These are phyloP conservation scores for Tachystola acroxantha DNA, from an alignment of 2,888 invertebrate genomes.

Conservation along the genomic window DNA sequence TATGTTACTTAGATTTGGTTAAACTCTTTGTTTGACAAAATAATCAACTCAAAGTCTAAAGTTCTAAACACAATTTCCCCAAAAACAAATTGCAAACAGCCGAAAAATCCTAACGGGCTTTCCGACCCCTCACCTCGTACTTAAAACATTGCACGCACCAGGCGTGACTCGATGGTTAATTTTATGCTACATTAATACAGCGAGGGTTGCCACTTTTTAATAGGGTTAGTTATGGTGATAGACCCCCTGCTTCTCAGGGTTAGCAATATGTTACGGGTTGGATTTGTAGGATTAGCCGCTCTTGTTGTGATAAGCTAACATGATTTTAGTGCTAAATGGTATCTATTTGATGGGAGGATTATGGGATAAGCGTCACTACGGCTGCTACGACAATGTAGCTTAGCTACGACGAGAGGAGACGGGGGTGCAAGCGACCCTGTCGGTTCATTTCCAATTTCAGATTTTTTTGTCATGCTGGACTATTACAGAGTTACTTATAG, in stretches of 20 bases:
- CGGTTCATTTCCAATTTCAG: no score
- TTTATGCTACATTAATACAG: slow-evolving; percentile 75
- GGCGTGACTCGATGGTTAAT: slow-evolving; percentile 67
- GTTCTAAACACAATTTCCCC: background rate
- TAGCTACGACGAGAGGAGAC: slow-evolving; percentile 16
- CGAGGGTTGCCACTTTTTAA: slow-evolving; percentile 69
- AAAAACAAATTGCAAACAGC: slow-evolving; percentile 11
- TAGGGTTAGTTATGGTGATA: slow-evolving; percentile 69
- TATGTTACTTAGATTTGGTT: no score
- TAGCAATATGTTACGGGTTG: slow-evolving; percentile 56
- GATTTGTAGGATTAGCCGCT: slow-evolving; percentile 48
- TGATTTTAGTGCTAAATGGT: slow-evolving; percentile 16
- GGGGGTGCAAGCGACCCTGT: no score
- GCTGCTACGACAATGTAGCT: background rate
- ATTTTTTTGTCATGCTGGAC: no score
- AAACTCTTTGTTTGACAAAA: no score
- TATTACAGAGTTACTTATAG: no score
- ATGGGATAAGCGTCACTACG: background rate
- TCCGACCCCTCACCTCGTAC: slow-evolving; percentile 27
- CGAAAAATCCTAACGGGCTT: slow-evolving; percentile 17
- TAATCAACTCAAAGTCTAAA: no score
- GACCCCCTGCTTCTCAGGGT: slow-evolving; percentile 51
- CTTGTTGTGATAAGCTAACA: slow-evolving; percentile 27
- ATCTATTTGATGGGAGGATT: slow-evolving; percentile 8
- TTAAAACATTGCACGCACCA: slow-evolving; percentile 54